Conservation (phyloP, 2,113 vertebrate genomes). For the Rhinolophus ferrumequinum region DNA sequence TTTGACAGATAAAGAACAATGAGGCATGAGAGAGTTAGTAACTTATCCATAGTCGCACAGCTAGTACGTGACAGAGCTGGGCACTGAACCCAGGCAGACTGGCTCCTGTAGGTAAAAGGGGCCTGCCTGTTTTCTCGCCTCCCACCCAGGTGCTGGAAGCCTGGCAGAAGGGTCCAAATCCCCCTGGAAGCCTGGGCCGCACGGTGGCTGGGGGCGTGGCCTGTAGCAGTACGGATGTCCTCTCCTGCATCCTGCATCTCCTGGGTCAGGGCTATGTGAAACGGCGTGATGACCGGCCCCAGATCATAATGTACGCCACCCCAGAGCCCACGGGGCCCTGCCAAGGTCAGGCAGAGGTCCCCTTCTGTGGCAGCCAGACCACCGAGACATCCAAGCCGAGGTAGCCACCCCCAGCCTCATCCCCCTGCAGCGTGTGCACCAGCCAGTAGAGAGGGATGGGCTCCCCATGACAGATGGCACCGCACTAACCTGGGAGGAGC, state of each 20-base stretch:
- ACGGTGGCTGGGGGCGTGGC: conserved; percentile 68
- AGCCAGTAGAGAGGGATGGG: not conserved
- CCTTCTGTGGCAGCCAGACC: conserved; percentile 82
- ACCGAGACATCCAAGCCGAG: conserved; percentile 55
- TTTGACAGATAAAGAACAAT: conserved; percentile 12
- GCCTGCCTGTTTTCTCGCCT: not conserved
- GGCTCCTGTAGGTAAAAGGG: not conserved
- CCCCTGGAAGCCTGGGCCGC: conserved; percentile 55
- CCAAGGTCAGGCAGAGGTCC: conserved; percentile 93
- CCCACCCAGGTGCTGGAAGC: conserved; percentile 90
- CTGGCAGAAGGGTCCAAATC: conserved; percentile 89
- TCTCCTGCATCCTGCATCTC: conserved; percentile 95
- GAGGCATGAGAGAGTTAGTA: not conserved
- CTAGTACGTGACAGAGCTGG: not conserved
- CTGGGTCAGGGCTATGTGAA: conserved; percentile 92
- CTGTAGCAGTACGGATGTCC: conserved; percentile 92
- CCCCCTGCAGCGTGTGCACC: not conserved
- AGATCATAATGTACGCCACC: conserved; percentile 91
- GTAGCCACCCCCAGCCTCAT: not conserved
- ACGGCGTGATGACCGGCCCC: conserved; percentile 91
- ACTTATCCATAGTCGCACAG: not conserved
- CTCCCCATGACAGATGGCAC: no score
- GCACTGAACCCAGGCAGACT: not conserved
- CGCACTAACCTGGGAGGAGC: not conserved
- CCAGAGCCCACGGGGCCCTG: conserved; percentile 88